phyloP scores from a whole-genome alignment of 2,113 vertebrate genomes.

The Vombatus ursinus region DNA sequence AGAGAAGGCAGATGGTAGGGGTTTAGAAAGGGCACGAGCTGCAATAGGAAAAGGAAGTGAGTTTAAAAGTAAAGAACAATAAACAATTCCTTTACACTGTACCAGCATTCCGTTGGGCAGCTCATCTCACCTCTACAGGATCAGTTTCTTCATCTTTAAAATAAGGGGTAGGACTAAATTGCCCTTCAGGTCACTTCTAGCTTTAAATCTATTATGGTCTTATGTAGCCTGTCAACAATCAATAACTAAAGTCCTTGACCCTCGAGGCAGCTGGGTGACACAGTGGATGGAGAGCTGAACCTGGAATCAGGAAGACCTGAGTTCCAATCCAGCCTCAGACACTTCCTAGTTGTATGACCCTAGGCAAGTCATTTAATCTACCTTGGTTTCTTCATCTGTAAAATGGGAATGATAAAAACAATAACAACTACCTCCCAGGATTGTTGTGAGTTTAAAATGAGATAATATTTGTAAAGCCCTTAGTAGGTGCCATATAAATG shows the following conservation, averaged over 20 bases:
- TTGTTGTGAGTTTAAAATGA: not conserved
- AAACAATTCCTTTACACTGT: not conserved
- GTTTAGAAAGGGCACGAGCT: not conserved
- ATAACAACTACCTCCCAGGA: not conserved
- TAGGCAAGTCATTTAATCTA: not conserved
- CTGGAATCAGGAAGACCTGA: not conserved
- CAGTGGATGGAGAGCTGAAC: not conserved
- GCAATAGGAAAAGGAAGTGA: not conserved
- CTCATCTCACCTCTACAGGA: not conserved
- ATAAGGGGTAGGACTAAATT: not conserved
- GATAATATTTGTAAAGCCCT: not conserved
- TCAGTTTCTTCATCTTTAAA: not conserved
- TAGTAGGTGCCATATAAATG: not conserved
- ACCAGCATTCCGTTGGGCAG: not conserved
- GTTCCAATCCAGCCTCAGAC: not conserved
- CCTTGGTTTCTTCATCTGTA: not conserved
- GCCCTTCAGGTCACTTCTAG: no score
- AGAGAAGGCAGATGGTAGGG: not conserved
- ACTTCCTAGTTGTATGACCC: not conserved
- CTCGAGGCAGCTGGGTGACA: not conserved
- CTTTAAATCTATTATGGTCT: not conserved
- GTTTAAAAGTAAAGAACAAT: not conserved
- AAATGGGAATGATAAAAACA: not conserved
- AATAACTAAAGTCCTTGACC: not conserved
- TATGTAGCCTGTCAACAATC: not conserved